These are phyloP conservation scores for Marmota flaviventris DNA, from an alignment of 2,113 vertebrate genomes.

Conservation along the genomic window DNA sequence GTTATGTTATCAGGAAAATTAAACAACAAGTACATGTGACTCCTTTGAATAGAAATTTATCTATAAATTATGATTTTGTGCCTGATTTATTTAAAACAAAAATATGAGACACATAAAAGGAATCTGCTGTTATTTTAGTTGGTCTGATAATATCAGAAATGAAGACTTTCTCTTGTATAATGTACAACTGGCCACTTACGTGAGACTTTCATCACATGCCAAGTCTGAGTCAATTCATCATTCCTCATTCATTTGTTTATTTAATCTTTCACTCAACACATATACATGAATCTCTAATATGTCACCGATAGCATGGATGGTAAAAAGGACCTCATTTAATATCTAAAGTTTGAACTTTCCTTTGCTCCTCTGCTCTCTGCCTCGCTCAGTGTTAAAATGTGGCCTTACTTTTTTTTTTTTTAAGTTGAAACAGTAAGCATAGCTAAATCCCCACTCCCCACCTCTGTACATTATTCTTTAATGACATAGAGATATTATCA, in stretches of 20 bases:
- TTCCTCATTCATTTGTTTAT: neutral
- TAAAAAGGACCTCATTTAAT: neutral
- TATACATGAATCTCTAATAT: neutral
- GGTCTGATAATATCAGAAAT: neutral
- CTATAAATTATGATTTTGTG: neutral
- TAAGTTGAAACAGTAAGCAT: neutral
- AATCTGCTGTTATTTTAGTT: neutral
- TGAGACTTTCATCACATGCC: neutral
- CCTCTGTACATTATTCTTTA: neutral
- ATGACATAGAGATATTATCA: neutral
- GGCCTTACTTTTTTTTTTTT: neutral
- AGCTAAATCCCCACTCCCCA: neutral
- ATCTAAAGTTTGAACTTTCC: neutral
- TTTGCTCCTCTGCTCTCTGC: neutral
- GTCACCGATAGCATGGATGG: no score
- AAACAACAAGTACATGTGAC: neutral
- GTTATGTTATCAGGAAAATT: neutral
- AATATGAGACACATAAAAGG: neutral
- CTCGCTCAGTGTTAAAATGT: neutral
- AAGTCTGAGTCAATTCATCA: neutral
- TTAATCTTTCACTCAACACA: neutral
- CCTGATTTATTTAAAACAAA: neutral
- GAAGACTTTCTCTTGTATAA: neutral
- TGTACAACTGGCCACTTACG: neutral
- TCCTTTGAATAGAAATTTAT: neutral